phyloP scores from a whole-genome alignment of 2,888 invertebrate genomes.

The Poecilus cupreus region DNA sequence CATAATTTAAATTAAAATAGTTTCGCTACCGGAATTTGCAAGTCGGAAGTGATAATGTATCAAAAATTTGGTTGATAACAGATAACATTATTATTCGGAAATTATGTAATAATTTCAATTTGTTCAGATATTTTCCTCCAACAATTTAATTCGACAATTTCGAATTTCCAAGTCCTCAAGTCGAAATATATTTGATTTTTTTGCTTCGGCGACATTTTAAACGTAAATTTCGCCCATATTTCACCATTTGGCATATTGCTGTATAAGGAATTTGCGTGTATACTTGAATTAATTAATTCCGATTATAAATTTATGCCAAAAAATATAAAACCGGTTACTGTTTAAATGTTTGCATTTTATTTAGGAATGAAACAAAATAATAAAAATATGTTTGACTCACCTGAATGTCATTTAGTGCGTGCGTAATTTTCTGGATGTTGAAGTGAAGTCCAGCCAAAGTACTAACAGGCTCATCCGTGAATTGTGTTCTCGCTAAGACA shows the following conservation, averaged over 20 bases:
- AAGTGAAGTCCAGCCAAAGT: constrained; percentile 88
- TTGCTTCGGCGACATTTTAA: too few species aligned
- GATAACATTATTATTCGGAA: neutral
- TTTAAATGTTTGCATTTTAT: neutral
- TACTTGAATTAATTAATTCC: neutral
- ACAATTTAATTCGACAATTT: too few species aligned
- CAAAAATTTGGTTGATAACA: too few species aligned
- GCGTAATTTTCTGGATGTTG: constrained; percentile 87
- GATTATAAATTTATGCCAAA: neutral
- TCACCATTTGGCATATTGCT: neutral
- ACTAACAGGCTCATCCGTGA: constrained; percentile 86
- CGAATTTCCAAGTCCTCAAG: too few species aligned
- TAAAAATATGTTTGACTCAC: constrained; percentile 73
- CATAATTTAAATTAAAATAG: too few species aligned
- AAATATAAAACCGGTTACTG: neutral
- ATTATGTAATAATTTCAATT: too few species aligned
- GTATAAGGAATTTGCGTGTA: neutral
- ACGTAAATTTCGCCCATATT: too few species aligned
- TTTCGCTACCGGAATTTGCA: too few species aligned
- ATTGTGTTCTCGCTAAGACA: constrained; percentile 83
- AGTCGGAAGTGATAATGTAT: too few species aligned
- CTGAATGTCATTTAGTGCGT: constrained; percentile 84
- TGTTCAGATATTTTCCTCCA: too few species aligned
- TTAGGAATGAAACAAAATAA: neutral
- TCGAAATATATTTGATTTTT: too few species aligned